These are phyloP conservation scores for Drosophila rhopaloa DNA, from an alignment of 1,140 invertebrate species.

Conservation along the genomic window DNA sequence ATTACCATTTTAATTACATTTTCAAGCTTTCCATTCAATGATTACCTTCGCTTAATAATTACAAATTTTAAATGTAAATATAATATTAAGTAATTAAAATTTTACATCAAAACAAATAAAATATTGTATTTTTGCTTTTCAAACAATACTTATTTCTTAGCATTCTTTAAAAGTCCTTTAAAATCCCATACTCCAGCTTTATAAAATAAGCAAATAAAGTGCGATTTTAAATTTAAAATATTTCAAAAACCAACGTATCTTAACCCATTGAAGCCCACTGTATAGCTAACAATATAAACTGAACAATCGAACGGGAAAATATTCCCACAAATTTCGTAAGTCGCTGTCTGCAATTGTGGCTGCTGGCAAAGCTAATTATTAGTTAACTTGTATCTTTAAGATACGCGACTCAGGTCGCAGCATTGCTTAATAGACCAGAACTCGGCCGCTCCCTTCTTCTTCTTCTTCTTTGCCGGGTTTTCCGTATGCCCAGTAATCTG, in stretches of 20 bases:
- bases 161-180: no score
- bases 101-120: no score
- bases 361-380: conserved; percentile 74
- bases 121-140: no score
- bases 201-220: no score
- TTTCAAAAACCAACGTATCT: not conserved
- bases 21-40: no score
- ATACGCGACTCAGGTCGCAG: conserved; percentile 55
- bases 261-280: conserved; percentile 1
- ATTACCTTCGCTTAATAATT: no score
- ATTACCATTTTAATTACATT: no score
- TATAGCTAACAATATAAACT: conserved; percentile 24
- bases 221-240: no score
- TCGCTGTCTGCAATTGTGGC: conserved; percentile 61
- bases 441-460: conserved; percentile 1
- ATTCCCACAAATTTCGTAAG: conserved; percentile 80
- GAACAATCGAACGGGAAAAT: conserved; percentile 76
- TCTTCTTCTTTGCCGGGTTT: not conserved
- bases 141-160: no score
- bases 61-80: no score
- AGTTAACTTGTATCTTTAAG: conserved; percentile 83
- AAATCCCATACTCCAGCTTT: no score
- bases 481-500: conserved; percentile 3
- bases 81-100: no score
- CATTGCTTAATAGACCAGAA: conserved; percentile 83